phyloP scores from a whole-genome alignment of 2,113 vertebrate genomes.

The Donacobius atricapilla region DNA sequence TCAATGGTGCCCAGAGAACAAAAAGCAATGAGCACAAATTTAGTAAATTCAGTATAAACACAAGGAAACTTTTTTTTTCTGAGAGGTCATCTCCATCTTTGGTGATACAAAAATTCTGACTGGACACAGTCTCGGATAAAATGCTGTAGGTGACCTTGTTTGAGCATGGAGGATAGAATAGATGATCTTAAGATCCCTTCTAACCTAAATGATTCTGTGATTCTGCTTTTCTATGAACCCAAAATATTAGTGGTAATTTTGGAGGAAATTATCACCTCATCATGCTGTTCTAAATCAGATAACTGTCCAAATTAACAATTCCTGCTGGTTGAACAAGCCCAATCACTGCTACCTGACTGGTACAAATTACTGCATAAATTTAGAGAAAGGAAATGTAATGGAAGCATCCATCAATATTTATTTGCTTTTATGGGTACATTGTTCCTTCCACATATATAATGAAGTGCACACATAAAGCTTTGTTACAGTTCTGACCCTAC shows the following conservation, averaged over 20 bases:
- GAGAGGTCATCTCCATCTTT: background rate
- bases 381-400: background rate
- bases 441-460: background rate
- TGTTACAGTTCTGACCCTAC: background rate
- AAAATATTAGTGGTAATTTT: background rate
- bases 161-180: background rate
- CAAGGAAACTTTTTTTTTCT: background rate
- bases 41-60: background rate
- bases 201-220: background rate
- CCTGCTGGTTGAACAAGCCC: background rate
- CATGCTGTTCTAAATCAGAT: background rate
- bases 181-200: background rate
- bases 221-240: background rate
- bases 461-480: background rate
- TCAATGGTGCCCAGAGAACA: background rate
- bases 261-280: background rate
- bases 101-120: background rate
- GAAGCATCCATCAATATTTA: background rate
- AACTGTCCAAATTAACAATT: background rate
- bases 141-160: background rate
- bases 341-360: background rate
- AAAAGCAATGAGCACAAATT: background rate
- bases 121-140: background rate
- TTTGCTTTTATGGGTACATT: background rate
- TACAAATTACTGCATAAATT: background rate